These are phyloP conservation scores for Pungitius pungitius DNA, from an alignment of 2,113 vertebrate genomes.

Conservation along the genomic window DNA sequence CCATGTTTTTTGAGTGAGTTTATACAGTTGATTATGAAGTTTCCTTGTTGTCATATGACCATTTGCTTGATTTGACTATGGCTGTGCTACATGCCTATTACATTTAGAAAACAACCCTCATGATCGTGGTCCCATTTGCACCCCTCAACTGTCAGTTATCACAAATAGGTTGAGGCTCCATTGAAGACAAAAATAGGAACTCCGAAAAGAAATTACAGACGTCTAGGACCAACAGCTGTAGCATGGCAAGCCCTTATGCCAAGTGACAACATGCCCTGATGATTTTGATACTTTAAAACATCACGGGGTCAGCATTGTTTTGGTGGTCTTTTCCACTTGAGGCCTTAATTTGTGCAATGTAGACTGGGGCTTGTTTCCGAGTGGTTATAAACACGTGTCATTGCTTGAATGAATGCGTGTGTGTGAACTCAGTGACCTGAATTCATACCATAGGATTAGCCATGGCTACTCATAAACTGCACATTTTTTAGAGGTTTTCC, in stretches of 20 bases:
- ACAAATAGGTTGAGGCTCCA: slow-evolving; percentile 13
- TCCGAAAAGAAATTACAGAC: neutral
- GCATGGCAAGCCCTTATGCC: neutral
- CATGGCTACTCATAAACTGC: slow-evolving; percentile 29
- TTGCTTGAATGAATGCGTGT: slow-evolving; percentile 22
- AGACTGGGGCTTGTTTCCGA: neutral
- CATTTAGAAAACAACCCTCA: slow-evolving; percentile 3
- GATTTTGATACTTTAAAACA: neutral
- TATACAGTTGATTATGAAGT: neutral
- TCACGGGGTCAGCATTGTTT: neutral
- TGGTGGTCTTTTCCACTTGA: slow-evolving; percentile 20
- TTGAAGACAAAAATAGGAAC: neutral
- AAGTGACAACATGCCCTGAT: neutral
- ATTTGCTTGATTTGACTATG: neutral
- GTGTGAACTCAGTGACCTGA: slow-evolving; percentile 60
- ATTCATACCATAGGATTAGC: slow-evolving; percentile 49
- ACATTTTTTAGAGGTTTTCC: slow-evolving; percentile 29
- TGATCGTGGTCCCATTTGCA: slow-evolving; percentile 12
- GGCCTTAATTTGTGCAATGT: slow-evolving; percentile 21
- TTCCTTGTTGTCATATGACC: neutral
- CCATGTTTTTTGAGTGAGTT: slow-evolving; percentile 26
- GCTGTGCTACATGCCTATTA: neutral
- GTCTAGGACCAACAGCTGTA: neutral
- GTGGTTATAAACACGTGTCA: slow-evolving; percentile 22
- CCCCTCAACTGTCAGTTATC: slow-evolving; percentile 8